These are phyloP conservation scores for Pseudomugil tenellus DNA, from an alignment of 2,797 vertebrate genomes.

Conservation along the genomic window DNA sequence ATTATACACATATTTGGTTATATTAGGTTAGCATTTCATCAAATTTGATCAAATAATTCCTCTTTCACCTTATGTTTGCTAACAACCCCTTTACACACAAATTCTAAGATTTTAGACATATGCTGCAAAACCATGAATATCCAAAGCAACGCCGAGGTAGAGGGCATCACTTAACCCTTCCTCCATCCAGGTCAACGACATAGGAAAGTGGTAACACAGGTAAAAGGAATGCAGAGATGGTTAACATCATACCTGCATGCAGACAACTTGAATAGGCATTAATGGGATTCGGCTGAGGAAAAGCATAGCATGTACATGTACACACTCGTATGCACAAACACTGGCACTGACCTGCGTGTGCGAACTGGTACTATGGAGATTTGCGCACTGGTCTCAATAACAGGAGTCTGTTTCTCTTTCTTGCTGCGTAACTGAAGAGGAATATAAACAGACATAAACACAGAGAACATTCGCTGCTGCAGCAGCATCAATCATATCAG, in stretches of 20 bases:
- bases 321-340: constrained; percentile 33
- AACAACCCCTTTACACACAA: neutral
- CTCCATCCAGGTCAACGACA: constrained; percentile 16
- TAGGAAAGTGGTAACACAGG: constrained; percentile 21
- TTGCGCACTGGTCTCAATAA: constrained; percentile 82
- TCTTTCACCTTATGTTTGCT: neutral
- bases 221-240: constrained; percentile 43
- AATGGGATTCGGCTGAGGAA: constrained; percentile 54
- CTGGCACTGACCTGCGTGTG: constrained; percentile 82
- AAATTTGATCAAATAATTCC: too few species aligned
- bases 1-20: neutral
- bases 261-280: constrained; percentile 52
- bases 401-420: constrained; percentile 82
- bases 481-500: constrained; percentile 64
- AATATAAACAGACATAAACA: constrained; percentile 75
- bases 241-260: constrained; percentile 64
- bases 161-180: constrained; percentile 7
- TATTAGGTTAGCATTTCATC: too few species aligned
- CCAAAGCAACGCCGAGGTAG: constrained; percentile 40
- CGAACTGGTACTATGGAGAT: constrained; percentile 81
- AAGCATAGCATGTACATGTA: constrained; percentile 53
- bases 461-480: constrained; percentile 54
- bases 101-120: neutral
- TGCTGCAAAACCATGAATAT: constrained; percentile 1
- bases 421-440: constrained; percentile 83